Evolutionary conservation across 2,888 invertebrate species (phyloP).

Genomic region (Caenorhabditis sp.): DNA sequence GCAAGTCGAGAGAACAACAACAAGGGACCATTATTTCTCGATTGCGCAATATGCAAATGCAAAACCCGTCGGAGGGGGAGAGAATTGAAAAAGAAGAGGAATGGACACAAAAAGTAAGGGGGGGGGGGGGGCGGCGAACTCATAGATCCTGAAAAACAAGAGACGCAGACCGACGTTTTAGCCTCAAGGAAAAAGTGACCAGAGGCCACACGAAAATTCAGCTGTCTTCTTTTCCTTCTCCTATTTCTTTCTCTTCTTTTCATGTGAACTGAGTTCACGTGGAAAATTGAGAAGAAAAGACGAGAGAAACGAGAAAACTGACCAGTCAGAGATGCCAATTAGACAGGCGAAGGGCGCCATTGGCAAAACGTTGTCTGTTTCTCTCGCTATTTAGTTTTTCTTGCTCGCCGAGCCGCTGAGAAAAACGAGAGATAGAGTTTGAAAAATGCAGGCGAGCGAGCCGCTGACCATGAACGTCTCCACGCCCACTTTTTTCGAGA

Average conservation of each 20-base stretch:
- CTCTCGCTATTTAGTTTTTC: slow-evolving; percentile 2
- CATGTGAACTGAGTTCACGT: neutral
- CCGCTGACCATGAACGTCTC: slow-evolving; percentile 17
- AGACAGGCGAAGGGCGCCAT: slow-evolving; percentile 3
- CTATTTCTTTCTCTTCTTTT: slow-evolving; percentile 8
- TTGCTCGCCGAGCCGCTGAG: slow-evolving; percentile 15
- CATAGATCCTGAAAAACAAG: slow-evolving; percentile 26
- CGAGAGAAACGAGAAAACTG: neutral
- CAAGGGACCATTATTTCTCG: slow-evolving; percentile 28
- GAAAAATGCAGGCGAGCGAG: neutral
- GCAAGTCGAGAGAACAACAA: neutral
- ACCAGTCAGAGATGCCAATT: neutral
- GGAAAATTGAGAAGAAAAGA: neutral
- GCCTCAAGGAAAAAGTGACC: slow-evolving; percentile 33
- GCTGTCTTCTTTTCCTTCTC: slow-evolving; percentile 6
- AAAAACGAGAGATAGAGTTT: neutral
- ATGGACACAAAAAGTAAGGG: neutral
- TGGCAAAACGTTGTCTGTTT: too few relatives aligned
- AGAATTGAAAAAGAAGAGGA: slow-evolving; percentile 1
- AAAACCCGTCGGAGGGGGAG: neutral
- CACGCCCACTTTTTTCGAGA: slow-evolving; percentile 7
- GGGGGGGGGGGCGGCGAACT: slow-evolving; percentile 15
- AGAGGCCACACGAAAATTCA: neutral
- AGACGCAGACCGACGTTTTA: slow-evolving; percentile 9
- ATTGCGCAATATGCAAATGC: slow-evolving; percentile 59